Evolutionary conservation across 2,888 invertebrate genomes (phyloP).

Genomic region (Cabera pusaria): DNA sequence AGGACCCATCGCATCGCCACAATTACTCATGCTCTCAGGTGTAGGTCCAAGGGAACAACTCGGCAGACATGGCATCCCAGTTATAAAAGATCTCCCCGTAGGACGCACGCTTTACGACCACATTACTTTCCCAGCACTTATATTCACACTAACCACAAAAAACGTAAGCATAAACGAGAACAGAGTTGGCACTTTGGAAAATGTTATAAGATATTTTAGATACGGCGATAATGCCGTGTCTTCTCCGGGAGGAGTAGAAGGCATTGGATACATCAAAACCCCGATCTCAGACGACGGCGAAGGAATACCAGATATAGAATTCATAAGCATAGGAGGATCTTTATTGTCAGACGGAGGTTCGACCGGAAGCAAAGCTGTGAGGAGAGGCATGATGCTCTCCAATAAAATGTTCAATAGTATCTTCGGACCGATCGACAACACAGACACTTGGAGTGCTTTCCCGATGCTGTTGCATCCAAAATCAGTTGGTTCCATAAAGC

Average conservation of each 20-base stretch:
- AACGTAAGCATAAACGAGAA: conserved; percentile 50
- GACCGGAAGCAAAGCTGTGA: conserved; percentile 58
- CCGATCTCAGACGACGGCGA: conserved; percentile 72
- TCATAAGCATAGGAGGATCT: conserved; percentile 85
- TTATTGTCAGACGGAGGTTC: conserved; percentile 63
- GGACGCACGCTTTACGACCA: conserved; percentile 86
- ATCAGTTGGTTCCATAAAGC: conserved; percentile 86
- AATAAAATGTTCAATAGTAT: conserved; percentile 67
- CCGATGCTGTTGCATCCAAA: conserved; percentile 87
- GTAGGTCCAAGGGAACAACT: conserved; percentile 85
- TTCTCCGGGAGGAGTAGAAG: conserved; percentile 84
- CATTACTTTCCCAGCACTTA: conserved; percentile 85
- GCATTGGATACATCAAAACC: conserved; percentile 85
- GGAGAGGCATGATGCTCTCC: conserved; percentile 70
- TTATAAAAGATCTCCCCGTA: conserved; percentile 84
- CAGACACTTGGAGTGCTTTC: conserved; percentile 81
- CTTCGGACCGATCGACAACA: conserved; percentile 63
- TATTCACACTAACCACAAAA: conserved; percentile 81
- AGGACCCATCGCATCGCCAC: conserved; percentile 91
- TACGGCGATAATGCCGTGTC: conserved; percentile 70
- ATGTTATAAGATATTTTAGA: conserved; percentile 48
- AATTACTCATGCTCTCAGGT: conserved; percentile 91
- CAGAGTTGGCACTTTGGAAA: conserved; percentile 39
- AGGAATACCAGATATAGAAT: conserved; percentile 87
- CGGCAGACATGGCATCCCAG: conserved; percentile 72